Evolutionary conservation across 1,140 invertebrate genomes (phyloP), one percentile per base, ranked within the genome.

Genomic region (Tenebrio molitor): DNA sequence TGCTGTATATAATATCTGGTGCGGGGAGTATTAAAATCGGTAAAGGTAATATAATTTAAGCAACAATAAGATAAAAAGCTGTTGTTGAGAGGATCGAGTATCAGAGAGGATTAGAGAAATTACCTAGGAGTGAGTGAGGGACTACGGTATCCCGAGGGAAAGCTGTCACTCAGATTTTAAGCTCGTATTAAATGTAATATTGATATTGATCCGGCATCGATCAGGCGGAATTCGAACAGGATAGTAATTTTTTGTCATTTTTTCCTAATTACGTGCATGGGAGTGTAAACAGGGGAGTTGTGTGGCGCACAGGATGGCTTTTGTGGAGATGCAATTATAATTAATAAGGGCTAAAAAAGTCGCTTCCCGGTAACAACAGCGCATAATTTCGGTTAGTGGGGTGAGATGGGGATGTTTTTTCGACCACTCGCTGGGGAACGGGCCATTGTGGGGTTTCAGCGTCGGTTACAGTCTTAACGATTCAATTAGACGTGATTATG

Each of bases 31-130:
- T 44, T 66, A 66, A 66, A 66, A 66, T 66, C 36, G n/a, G 44
- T 15, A 66, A 65, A 66, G 36, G 34, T 66, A 66, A 44, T 65
- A 66, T 66, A 66, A 66, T 66, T 66, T 66, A 66, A 66, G 64
- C 39, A 66, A 66, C 64, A 66, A 66, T 66, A 66, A 66, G 64
- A 66, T 44, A 66, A 66, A 66, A 66, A 66, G 42, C 64, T 66
- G 64, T 66, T 66, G 64, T 29, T 66, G 64, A 66, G 64, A 41
- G 64, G 64, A 66, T 66, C 29, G 64, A 66, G 64, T 19, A 66
- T 66, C 36, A 66, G 42, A 44, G 64, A 36, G 36, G 64, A 66
- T 66, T 66, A 66, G 16, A 66, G 64, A 66, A 44, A 66, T 66
- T 66, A 66, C 17, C 36, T 17, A 44, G 21, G 21, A 15, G 50